Percentiles rank a stretch among this genome's conserved stretches.
Conservation (phyloP, 1,140 invertebrate genomes). For the Leptinotarsa lineolata region DNA sequence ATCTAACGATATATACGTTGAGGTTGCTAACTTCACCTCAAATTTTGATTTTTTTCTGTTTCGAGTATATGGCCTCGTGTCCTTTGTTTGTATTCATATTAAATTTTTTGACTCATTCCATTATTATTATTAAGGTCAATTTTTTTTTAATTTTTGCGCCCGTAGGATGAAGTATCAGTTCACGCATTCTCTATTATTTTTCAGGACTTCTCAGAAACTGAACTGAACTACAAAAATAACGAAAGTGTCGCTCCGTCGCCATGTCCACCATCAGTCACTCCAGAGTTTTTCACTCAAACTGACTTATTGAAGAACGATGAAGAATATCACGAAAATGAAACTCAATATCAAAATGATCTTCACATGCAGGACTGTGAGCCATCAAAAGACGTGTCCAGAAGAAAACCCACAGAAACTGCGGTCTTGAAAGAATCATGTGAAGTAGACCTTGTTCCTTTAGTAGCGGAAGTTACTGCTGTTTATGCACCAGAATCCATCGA, state of each 20-base stretch:
- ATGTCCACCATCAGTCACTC: conserved; percentile 7
- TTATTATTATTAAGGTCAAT: no score
- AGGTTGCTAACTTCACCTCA: no score
- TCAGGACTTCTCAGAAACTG: conserved; percentile 14
- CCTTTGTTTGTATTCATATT: no score
- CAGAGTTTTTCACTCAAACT: neutral
- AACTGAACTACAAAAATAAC: conserved; percentile 21
- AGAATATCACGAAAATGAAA: neutral
- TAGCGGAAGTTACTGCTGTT: neutral
- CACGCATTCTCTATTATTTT: neutral
- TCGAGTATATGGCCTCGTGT: no score
- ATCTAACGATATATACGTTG: no score
- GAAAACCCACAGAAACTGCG: neutral
- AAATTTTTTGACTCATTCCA: no score
- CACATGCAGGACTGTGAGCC: neutral
- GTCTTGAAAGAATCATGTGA: neutral
- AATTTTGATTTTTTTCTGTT: no score
- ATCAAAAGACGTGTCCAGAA: neutral
- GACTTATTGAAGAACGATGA: neutral
- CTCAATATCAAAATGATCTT: neutral
- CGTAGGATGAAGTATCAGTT: no score
- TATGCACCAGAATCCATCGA: neutral
- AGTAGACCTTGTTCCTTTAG: neutral
- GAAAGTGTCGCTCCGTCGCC: conserved; percentile 30
- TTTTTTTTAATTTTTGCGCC: no score